Conservation (phyloP, 2,797 vertebrate genomes). For the Tenualosa ilisha region DNA sequence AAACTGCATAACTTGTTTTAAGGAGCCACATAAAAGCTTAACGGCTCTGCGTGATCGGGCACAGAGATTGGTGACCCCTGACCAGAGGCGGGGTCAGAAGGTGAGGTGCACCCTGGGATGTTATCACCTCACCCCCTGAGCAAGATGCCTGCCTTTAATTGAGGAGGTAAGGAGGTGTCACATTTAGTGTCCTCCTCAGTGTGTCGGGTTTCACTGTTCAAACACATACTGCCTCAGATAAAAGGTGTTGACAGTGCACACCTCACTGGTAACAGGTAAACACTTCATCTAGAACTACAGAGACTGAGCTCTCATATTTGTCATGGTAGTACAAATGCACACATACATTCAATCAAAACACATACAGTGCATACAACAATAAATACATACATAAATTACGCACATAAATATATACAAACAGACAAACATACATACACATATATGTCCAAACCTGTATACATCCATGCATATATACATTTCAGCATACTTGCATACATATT, state of each 20-base stretch:
- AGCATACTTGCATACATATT: too few relatives aligned
- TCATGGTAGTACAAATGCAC: too few relatives aligned
- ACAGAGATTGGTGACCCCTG: slow-evolving; percentile 36
- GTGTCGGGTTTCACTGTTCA: not conserved
- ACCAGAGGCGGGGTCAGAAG: slow-evolving; percentile 29
- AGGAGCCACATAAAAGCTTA: not conserved
- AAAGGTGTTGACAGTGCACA: not conserved
- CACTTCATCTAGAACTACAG: not conserved
- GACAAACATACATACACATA: too few relatives aligned
- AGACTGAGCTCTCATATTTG: not conserved
- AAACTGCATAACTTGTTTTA: slow-evolving; percentile 7
- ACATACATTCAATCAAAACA: too few relatives aligned
- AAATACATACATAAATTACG: too few relatives aligned
- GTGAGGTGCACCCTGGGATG: slow-evolving; percentile 15
- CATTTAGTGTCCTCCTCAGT: not conserved
- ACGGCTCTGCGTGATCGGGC: not conserved
- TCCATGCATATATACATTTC: too few relatives aligned
- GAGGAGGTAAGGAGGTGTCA: slow-evolving; percentile 26
- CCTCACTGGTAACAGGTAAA: not conserved
- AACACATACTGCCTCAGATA: not conserved
- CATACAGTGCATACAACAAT: too few relatives aligned
- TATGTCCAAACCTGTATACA: too few relatives aligned
- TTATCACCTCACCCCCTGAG: slow-evolving; percentile 29
- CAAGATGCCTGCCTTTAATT: slow-evolving; percentile 40
- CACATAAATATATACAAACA: too few relatives aligned